phyloP scores from a whole-genome alignment of 1,140 invertebrate species.

The Periplaneta americana region DNA sequence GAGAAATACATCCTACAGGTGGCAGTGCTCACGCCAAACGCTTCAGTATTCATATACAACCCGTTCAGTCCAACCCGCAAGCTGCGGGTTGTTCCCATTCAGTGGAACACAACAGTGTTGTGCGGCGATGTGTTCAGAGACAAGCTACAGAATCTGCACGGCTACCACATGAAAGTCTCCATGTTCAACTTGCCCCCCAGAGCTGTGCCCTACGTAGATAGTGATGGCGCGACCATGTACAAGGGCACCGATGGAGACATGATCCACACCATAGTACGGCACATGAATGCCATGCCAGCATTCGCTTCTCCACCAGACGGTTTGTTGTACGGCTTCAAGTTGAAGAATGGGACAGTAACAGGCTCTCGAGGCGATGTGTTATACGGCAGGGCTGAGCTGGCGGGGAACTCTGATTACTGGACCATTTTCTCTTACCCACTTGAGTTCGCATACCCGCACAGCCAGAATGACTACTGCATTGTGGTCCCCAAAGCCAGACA shows the following conservation, averaged over 20 bases:
- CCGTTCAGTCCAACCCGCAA: no score
- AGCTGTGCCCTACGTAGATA: not conserved
- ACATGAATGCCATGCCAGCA: not conserved
- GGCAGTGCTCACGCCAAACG: no score
- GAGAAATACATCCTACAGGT: no score
- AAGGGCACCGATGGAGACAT: not conserved
- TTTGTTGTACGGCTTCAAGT: constrained; percentile 27
- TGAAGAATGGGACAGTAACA: constrained; percentile 32
- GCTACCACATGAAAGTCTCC: not conserved
- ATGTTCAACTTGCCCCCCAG: not conserved
- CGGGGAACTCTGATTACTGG: constrained; percentile 35
- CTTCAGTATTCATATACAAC: no score
- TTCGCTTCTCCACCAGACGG: not conserved
- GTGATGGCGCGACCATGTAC: not conserved
- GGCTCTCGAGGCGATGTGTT: constrained; percentile 35
- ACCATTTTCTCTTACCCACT: constrained; percentile 30
- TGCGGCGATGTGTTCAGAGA: no score
- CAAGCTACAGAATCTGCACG: no score
- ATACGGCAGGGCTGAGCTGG: constrained; percentile 30
- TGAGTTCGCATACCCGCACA: constrained; percentile 31
- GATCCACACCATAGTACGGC: not conserved
- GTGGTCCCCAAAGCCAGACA: constrained; percentile 34
- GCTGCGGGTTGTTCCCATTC: no score
- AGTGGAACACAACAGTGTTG: no score
- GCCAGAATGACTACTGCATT: constrained; percentile 36